Percentiles rank a stretch among this genome's conserved stretches.
Conservation (phyloP, 2,888 invertebrate species). For the Tethea ocularis region DNA sequence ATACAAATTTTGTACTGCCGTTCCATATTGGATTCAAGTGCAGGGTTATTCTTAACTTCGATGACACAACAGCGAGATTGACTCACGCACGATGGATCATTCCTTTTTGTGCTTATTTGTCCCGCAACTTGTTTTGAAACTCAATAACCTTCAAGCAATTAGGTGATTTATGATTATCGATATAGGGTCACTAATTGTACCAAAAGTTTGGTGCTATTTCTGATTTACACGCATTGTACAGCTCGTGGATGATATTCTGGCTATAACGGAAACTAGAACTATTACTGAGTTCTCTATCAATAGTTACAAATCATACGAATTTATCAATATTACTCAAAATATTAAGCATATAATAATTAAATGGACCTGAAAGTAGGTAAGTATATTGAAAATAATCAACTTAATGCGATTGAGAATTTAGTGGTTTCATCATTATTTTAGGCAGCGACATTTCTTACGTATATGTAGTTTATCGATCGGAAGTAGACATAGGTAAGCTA, state of each 20-base stretch:
- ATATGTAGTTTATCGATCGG: too few relatives aligned
- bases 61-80: slow-evolving; percentile 54
- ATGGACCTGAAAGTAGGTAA: too few relatives aligned
- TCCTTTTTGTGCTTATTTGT: background rate
- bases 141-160: background rate
- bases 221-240: background rate
- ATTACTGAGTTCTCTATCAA: too few relatives aligned
- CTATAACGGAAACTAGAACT: background rate
- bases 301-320: too few relatives aligned
- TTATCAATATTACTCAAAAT: too few relatives aligned
- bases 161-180: background rate
- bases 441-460: too few relatives aligned
- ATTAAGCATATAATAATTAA: too few relatives aligned
- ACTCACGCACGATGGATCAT: slow-evolving; percentile 40
- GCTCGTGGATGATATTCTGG: background rate
- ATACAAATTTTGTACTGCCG: background rate
- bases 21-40: slow-evolving; percentile 25
- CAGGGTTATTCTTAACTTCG: slow-evolving; percentile 49
- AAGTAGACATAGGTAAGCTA: too few relatives aligned
- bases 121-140: background rate
- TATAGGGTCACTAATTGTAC: slow-evolving; percentile 1
- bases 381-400: too few relatives aligned
- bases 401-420: too few relatives aligned
- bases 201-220: background rate
- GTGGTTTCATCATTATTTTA: too few relatives aligned